Conservation (phyloP, 2,888 invertebrate genomes). For the Limnephilus marmoratus region DNA sequence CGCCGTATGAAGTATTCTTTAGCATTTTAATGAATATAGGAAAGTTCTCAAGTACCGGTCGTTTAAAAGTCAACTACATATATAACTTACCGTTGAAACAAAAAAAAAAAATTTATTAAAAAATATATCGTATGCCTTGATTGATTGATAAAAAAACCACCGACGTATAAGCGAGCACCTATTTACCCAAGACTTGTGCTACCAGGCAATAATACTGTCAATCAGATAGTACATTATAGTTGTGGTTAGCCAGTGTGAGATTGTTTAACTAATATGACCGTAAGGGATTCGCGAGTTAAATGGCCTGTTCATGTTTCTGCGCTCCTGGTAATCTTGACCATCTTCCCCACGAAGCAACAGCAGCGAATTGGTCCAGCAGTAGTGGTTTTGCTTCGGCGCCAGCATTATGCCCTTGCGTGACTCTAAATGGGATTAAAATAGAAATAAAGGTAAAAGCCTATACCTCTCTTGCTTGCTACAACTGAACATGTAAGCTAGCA, state of each 20-base stretch:
- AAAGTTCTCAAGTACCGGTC: no score
- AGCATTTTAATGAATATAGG: no score
- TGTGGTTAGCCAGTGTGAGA: neutral
- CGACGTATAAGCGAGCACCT: neutral
- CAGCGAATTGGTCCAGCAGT: neutral
- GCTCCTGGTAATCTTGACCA: slow-evolving; percentile 8
- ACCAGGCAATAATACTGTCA: neutral
- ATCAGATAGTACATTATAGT: neutral
- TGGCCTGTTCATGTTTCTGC: slow-evolving; percentile 1
- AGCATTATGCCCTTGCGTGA: slow-evolving; percentile 4
- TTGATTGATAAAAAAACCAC: neutral
- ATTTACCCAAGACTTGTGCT: neutral
- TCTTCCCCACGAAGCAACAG: neutral
- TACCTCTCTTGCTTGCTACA: neutral
- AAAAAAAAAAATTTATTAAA: no score
- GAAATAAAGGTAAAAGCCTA: neutral
- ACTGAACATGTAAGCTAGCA: neutral
- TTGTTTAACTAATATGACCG: slow-evolving; percentile 20
- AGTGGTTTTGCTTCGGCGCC: slow-evolving; percentile 8
- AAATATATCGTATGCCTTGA: no score
- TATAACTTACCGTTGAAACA: no score
- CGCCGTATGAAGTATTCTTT: no score
- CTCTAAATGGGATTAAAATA: neutral
- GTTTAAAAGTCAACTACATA: no score
- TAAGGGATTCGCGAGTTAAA: slow-evolving; percentile 23